A percentile compares a stretch with the other conserved stretches of the same genome.
Conservation (phyloP, 2,113 vertebrate species). For the Sapajus apella region DNA sequence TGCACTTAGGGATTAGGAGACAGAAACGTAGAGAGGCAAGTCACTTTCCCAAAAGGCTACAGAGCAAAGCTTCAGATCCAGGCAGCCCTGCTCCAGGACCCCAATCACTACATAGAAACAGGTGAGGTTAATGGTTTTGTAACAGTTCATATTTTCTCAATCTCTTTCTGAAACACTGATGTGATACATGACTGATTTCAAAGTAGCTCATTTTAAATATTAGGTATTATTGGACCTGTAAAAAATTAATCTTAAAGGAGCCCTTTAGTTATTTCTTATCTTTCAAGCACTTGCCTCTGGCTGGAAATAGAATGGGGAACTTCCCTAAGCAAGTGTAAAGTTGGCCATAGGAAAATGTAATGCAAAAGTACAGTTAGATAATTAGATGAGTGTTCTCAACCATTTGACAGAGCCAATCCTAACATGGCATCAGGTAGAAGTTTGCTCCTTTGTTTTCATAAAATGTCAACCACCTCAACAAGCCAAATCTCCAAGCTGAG, state of each 20-base stretch:
- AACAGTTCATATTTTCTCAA: neutral
- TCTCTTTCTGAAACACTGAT: neutral
- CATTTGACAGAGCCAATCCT: neutral
- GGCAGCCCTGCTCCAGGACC: neutral
- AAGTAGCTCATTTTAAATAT: conserved; percentile 11
- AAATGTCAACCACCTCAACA: conserved; percentile 50
- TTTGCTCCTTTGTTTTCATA: conserved; percentile 45
- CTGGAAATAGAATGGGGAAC: neutral
- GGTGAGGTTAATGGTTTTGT: neutral
- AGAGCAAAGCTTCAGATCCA: neutral
- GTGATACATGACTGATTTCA: neutral
- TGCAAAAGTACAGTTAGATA: neutral
- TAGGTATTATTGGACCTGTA: neutral
- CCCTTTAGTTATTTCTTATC: neutral
- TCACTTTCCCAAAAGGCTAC: neutral
- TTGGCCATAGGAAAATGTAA: neutral
- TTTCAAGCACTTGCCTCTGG: neutral
- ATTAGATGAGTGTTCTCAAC: neutral
- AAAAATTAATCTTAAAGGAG: neutral
- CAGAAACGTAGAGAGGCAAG: neutral
- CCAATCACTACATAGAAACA: neutral
- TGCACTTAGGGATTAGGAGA: neutral
- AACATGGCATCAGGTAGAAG: neutral
- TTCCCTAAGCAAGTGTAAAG: neutral
- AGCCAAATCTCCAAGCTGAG: conserved; percentile 61